These are phyloP conservation scores for Potamilus streckersoni DNA, from an alignment of 1,140 invertebrate species.

Conservation along the genomic window DNA sequence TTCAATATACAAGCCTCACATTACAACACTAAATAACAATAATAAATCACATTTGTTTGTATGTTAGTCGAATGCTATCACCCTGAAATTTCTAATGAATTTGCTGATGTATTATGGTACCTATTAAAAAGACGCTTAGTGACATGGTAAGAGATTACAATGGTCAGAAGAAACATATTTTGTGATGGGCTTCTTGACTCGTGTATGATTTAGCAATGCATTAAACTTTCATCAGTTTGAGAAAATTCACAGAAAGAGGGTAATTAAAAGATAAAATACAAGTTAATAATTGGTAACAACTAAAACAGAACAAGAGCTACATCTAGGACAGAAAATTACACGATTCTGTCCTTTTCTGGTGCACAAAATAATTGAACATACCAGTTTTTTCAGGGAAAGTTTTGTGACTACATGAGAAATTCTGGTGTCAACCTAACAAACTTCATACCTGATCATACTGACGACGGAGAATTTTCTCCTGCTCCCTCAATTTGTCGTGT, in stretches of 20 bases:
- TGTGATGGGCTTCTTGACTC: no score
- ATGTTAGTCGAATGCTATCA: no score
- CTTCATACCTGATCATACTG: conserved; percentile 82
- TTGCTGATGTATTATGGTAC: no score
- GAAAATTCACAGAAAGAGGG: background rate
- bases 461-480: conserved; percentile 79
- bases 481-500: conserved; percentile 78
- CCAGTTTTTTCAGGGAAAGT: background rate
- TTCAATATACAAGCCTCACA: no score
- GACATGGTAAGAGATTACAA: no score
- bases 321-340: background rate
- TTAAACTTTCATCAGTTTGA: no score
- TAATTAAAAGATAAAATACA: background rate
- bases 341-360: background rate
- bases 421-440: background rate
- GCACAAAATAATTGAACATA: background rate
- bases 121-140: no score
- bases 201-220: no score
- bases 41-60: no score
- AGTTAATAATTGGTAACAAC: background rate
- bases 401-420: background rate
- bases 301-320: background rate
- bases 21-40: no score
- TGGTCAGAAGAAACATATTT: no score
- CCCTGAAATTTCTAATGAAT: no score